Conservation (phyloP, 2,113 vertebrate species). For the Brachypteracias leptosomus region DNA sequence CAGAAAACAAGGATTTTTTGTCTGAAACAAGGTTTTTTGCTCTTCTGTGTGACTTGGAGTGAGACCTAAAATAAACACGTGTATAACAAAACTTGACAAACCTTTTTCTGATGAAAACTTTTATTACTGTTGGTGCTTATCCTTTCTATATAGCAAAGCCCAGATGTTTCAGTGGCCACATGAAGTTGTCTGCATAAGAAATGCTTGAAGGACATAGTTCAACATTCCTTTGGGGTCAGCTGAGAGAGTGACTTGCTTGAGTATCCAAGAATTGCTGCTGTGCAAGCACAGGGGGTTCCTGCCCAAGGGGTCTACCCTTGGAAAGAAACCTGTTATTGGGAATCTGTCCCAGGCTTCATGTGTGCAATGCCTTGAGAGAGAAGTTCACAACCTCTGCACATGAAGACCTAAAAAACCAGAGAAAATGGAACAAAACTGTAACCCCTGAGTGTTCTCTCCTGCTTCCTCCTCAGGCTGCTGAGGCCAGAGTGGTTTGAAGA, state of each 20-base stretch:
- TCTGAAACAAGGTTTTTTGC: background rate
- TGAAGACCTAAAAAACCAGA: too few relatives aligned
- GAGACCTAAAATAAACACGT: background rate
- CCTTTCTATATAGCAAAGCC: background rate
- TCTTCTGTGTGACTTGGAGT: background rate
- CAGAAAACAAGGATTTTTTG: background rate
- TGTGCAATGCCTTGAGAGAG: background rate
- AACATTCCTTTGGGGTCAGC: background rate
- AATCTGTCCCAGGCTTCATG: background rate
- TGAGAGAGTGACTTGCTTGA: background rate
- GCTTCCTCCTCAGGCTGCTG: background rate
- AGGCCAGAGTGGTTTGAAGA: background rate
- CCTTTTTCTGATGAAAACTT: background rate
- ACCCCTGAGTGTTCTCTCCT: background rate
- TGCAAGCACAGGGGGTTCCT: background rate
- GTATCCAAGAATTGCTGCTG: background rate
- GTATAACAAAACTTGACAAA: background rate
- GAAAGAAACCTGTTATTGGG: background rate
- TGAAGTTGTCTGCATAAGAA: background rate
- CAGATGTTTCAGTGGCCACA: background rate
- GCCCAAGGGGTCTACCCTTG: background rate
- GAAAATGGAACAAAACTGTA: background rate
- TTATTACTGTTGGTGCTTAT: background rate
- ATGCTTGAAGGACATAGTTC: background rate
- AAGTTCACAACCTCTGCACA: background rate